Base-by-base conservation (phyloP, 1,140 invertebrate species). In the Scaptomyza pallida region DNA sequence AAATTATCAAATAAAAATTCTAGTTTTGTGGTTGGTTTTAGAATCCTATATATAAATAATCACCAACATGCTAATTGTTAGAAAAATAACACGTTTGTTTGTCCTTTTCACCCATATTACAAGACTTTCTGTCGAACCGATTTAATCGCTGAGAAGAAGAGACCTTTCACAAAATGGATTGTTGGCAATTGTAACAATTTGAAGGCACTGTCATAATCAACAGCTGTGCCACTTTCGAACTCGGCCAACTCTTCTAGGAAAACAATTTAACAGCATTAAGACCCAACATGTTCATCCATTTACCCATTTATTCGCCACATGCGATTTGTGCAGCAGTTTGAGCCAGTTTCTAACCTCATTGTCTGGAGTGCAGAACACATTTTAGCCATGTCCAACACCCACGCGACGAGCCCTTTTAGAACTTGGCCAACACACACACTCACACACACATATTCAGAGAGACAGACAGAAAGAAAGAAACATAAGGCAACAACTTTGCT, bases 341-440 rank as follows among this genome's bases (percentile, higher is more conserved):
- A 16, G n/a, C 50, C 52, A 71, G 52, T 65, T 71, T 71, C 30
- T 37, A 64, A 41, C 47, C 40, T n/a, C 47, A 50, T 43, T 68
- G 54, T 67, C 35, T 47, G 12, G 19, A 21, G 9, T 44, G 40
- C n/a, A 23, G 35, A 47, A 37, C 21, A 41, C 45, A 62, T 56
- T 64, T 68, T 60, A 33, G 54, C 48, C 56, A 55, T 60, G 64
- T 59, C 56, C 70, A 60, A 78, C 67, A 63, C 74, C 67, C 67
- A 56, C 67, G 35, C 45, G 44, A 17, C 44, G 35, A 37, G 68
- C 68, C 68, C 68, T 70, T 68, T 52, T 21, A 68, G 65, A 68
- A 61, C 40, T 45, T 70, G 67, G 67, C 60, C 59, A 64, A 35
- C 41, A 72, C 50, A 44, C 15, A 54, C 56, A 59, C 51, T 55